These are phyloP conservation scores for Planiliza haematocheilus DNA, from an alignment of 2,113 vertebrate genomes.

Conservation along the genomic window DNA sequence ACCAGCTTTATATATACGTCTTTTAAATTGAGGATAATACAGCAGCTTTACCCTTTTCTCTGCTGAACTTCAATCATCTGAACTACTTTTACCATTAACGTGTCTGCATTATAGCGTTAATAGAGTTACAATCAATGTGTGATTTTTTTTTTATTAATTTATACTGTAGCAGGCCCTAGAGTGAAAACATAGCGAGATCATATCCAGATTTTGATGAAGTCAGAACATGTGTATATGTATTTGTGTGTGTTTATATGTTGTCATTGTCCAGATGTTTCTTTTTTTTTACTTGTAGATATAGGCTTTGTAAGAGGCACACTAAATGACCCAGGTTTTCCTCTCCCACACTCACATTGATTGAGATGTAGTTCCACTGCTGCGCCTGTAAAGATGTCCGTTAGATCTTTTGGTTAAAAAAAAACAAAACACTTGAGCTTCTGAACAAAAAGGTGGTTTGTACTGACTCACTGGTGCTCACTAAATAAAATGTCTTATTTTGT, in stretches of 20 bases:
- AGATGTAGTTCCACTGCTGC: slow-evolving; percentile 17
- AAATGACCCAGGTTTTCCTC: slow-evolving; percentile 38
- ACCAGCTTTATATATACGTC: not conserved
- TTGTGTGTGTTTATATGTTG: slow-evolving; percentile 16
- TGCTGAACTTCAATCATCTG: slow-evolving; percentile 17
- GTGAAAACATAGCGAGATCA: slow-evolving; percentile 45
- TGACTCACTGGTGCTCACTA: slow-evolving; percentile 74
- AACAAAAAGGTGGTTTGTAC: slow-evolving; percentile 58
- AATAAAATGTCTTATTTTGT: slow-evolving; percentile 79
- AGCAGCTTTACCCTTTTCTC: too few species aligned
- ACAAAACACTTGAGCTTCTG: slow-evolving; percentile 61
- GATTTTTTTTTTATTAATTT: slow-evolving; percentile 66
- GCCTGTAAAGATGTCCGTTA: slow-evolving; percentile 24
- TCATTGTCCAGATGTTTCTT: slow-evolving; percentile 25
- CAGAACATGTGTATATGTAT: slow-evolving; percentile 21
- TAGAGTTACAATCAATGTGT: slow-evolving; percentile 52
- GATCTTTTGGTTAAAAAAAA: slow-evolving; percentile 20
- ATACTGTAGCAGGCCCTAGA: slow-evolving; percentile 64
- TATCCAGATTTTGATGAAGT: slow-evolving; percentile 44
- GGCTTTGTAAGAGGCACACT: slow-evolving; percentile 57
- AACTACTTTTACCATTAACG: slow-evolving; percentile 35
- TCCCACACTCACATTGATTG: slow-evolving; percentile 17
- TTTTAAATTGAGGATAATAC: not conserved
- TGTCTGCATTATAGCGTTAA: slow-evolving; percentile 24
- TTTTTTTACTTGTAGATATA: slow-evolving; percentile 59